phyloP scores from a whole-genome alignment of 2,888 invertebrate genomes.

The Coleophora deauratella region DNA sequence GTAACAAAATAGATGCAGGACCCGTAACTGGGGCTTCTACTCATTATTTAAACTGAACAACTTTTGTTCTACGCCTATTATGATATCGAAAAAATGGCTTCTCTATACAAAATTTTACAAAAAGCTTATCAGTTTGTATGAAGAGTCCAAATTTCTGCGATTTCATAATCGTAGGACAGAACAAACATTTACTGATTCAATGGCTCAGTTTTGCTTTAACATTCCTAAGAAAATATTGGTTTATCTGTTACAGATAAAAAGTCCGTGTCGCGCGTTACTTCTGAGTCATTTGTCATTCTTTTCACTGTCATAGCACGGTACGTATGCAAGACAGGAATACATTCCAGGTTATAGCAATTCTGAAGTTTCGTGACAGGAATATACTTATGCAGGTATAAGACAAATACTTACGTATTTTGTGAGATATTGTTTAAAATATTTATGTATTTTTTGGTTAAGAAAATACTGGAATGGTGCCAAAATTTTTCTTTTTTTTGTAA shows the following conservation, averaged over 20 bases:
- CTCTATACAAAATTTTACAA: too few species aligned
- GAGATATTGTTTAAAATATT: conserved; percentile 2
- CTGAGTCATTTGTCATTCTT: conserved; percentile 26
- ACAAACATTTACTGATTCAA: too few species aligned
- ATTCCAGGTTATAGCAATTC: conserved; percentile 18
- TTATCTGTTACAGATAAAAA: conserved; percentile 23
- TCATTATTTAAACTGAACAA: background rate
- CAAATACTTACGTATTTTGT: conserved; percentile 1
- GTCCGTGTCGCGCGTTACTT: conserved; percentile 17
- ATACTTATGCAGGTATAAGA: too few species aligned
- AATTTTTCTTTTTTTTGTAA: too few species aligned
- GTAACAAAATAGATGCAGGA: background rate
- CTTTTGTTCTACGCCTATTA: too few species aligned
- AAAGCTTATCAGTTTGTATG: too few species aligned
- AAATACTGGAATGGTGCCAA: background rate
- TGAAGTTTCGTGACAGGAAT: conserved; percentile 22
- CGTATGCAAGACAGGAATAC: conserved; percentile 18
- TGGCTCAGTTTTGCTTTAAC: background rate
- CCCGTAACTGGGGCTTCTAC: background rate
- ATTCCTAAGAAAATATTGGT: conserved; percentile 12
- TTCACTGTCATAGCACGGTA: conserved; percentile 8
- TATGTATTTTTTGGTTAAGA: conserved; percentile 1
- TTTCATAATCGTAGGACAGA: too few species aligned
- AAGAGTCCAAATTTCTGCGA: too few species aligned
- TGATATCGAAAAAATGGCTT: too few species aligned